Evolutionary conservation across 1,140 invertebrate species (phyloP), one percentile per base, ranked within the genome.

Genomic region (Drosophila kepulauana): DNA sequence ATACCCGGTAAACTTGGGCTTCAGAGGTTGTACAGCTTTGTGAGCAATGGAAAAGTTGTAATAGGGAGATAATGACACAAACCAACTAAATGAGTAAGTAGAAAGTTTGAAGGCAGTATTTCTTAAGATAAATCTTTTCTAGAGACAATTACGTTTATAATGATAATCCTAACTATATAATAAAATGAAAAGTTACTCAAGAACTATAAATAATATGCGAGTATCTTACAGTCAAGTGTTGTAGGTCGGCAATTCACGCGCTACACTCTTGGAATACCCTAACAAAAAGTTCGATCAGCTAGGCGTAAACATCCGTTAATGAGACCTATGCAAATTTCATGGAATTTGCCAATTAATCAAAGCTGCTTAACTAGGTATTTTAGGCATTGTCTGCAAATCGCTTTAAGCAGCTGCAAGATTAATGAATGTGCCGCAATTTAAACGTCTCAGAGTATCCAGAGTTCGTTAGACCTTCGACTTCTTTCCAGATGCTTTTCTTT

Each of bases 171-270:
- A 3, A 4, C 20, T 25, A 25, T 33, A 6, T 7, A 33, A 2
- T 33, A 33, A 33, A 33, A 5, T 33, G 5, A 8, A 5, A 33
- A 33, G 30, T 33, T 33, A 33, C 7, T 7, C 6, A 33, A 33
- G 30, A 33, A 33, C 5, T 8, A 8, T 25, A 33, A 6, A 38
- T 8, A 11, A 10, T 3, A 10, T 11, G 35, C 35, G 10, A 38
- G 35, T 38, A 38, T 38, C 7, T 10, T 10, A 10, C 35, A 38
- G 35, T 38, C 8, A 10, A 38, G 33, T 52, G 3, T 41, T 41
- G 38, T 63, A n/a, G 10, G 16, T 16, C 46, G 45, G 6, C 46
- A 63, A 63, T 63, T 25, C 33, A 8, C 46, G 35, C 51, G 30
- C 13, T 15, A n/a, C 30, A 15, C 45, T 16, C 15, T 11, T 49